Evolutionary conservation across 2,113 vertebrate species (phyloP), one percentile per base, ranked within the genome.

Genomic region (Dipodomys merriami): DNA sequence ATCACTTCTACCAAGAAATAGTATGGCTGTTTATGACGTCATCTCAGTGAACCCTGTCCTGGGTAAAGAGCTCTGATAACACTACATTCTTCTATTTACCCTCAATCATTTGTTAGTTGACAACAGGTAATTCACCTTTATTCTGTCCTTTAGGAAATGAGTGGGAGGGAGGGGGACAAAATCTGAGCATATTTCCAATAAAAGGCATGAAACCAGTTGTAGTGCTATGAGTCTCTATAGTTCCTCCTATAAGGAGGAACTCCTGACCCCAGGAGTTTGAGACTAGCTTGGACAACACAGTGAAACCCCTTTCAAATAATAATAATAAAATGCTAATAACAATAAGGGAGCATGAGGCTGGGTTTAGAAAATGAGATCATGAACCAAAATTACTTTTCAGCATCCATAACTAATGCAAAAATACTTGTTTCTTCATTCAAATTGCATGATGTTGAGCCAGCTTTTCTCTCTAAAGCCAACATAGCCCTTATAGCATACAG

Each of bases 1-100:
- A 87, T 67, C 22, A 91, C 65, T 94, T 96, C 81, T 89, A 83
- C 85, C 64, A 90, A 91, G 79, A 95, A 95, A 57, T 57, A 57
- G 11, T 93, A n/a, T 60, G 33, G 7, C 35, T 93, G 53, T 15
- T 83, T 44, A 15, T 96, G 86, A 95, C n/a, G 0, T 91, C 62
- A 91, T 87, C 44, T 73, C 53, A 60, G 35, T 95, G 84, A 71
- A 94, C 89, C 35, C 90, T 95, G 84, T 60, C 68, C 89, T 88
- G 15, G 89, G 23, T 92, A 35, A 91, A 71, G 39, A 44, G 1
- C 35, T 86, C 30, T 96, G 76, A 83, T 93, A 83, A 82, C 18
- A 15, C 77, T 83, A 29, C 72, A 69, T 76, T 90, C 53, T 96
- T 85, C 35, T 94, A 5, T 88, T 95, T 65, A 65, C 65, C 20